phyloP scores from a whole-genome alignment of 2,888 invertebrate genomes.

The Bimastos eiseni region DNA sequence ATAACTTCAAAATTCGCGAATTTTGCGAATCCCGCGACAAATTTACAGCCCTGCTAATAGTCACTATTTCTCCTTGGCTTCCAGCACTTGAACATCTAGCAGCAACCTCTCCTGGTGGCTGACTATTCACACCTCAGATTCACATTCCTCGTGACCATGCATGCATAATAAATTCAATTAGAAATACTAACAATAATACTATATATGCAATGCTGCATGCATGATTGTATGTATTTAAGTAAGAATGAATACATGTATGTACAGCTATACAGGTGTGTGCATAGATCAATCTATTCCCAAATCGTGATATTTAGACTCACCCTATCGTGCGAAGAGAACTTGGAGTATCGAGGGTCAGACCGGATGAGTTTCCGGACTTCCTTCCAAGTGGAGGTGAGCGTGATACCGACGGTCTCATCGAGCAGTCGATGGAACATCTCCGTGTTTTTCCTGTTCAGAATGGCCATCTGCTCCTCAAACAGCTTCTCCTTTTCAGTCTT shows the following conservation, averaged over 20 bases:
- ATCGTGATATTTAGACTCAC: constrained; percentile 64
- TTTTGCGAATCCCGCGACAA: too few relatives aligned
- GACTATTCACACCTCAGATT: too few relatives aligned
- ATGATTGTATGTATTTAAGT: too few relatives aligned
- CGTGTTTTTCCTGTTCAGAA: constrained; percentile 80
- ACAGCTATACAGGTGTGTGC: neutral
- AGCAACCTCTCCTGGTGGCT: too few relatives aligned
- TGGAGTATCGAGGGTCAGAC: constrained; percentile 84
- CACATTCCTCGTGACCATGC: too few relatives aligned
- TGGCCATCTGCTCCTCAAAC: constrained; percentile 87
- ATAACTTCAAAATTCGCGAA: too few relatives aligned
- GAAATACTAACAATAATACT: too few relatives aligned
- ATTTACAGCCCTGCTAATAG: too few relatives aligned
- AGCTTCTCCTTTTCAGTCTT: constrained; percentile 85
- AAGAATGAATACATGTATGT: neutral
- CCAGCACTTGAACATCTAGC: too few relatives aligned
- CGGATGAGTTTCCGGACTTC: constrained; percentile 75
- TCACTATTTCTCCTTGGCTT: too few relatives aligned
- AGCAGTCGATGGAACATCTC: constrained; percentile 74
- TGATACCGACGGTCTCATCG: constrained; percentile 65
- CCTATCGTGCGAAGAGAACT: constrained; percentile 80
- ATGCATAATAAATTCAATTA: too few relatives aligned
- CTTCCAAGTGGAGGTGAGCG: constrained; percentile 74
- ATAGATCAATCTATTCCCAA: neutral
- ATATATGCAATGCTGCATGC: too few relatives aligned